phyloP scores from a whole-genome alignment of 2,113 vertebrate species.

The Rhodinocichla rosea region DNA sequence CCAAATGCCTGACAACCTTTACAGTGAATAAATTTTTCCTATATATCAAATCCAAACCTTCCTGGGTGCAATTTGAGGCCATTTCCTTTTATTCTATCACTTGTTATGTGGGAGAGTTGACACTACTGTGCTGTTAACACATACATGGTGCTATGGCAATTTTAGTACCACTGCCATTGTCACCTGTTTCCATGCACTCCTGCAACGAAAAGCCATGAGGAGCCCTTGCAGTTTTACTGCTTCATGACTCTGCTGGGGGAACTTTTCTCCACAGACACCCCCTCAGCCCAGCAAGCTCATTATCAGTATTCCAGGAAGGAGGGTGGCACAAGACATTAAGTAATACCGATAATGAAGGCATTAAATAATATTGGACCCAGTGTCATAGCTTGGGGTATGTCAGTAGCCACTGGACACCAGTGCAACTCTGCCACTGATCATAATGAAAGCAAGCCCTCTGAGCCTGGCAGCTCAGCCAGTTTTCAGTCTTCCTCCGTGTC shows the following conservation, averaged over 20 bases:
- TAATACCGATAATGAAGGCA: background rate
- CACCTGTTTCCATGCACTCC: background rate
- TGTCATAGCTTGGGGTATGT: background rate
- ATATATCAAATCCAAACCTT: background rate
- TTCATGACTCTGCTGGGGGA: background rate
- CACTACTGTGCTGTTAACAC: background rate
- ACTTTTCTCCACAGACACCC: background rate
- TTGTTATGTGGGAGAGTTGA: background rate
- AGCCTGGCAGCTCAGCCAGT: background rate
- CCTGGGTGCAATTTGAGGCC: background rate
- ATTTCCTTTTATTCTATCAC: background rate
- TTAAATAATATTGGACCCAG: background rate
- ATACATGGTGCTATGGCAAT: accelerated
- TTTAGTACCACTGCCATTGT: background rate
- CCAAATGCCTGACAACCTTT: background rate
- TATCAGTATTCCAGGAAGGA: background rate
- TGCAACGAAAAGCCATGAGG: background rate
- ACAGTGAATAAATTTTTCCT: background rate
- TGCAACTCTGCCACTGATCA: background rate
- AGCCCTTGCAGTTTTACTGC: background rate
- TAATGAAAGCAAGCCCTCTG: background rate
- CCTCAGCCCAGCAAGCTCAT: no score
- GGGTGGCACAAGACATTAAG: background rate
- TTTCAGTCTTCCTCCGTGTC: background rate
- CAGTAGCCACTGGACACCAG: background rate